Base-by-base conservation (phyloP, 2,888 invertebrate species). In the Parasteatoda lunata region DNA sequence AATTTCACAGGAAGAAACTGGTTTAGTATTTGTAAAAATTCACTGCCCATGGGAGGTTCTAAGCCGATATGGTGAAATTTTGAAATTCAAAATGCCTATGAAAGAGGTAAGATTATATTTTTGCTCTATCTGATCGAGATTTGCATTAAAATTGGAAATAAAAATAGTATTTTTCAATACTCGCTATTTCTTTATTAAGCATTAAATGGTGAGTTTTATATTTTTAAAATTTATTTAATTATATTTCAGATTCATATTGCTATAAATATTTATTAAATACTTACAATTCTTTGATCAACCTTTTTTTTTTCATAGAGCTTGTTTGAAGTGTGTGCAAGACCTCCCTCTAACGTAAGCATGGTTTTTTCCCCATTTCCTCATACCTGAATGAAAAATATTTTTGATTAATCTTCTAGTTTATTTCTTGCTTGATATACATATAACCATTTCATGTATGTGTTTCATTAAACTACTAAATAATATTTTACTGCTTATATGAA, bases 61-160 rank as follows among this genome's bases (percentile, higher is more conserved):
- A 77, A 94, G 95, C 90, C 94, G 97, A 90, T 98, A 98, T 92
- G 95, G 97, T 88, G 98, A 98, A 93, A 96, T 97, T 90, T 93
- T 98, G 90, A 97, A 98, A 92, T 93, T 98, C 48, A 94, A 97
- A 91, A 95, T 98, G 96, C 97, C 98, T 4, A 98, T 98, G 96
- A 97, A 95, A 94, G 95, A 95, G 93, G 94, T 96, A n/a, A 80
- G 80, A 51, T 5, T 59, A 59, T 59, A 59, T 59, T 59, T 30
- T 30, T 30, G 2, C 30, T 30, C 30, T 1, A 30, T 30, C 30
- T 30, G 30, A 30, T 30, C 2, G 30, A 30, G 30, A 30, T 30
- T 59, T 59, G 0, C n/a, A 59, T 59, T 59, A 13, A 13, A 9
- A 7, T 59, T 59, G n/a, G 4, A 59, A 59, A 59, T 7, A 59